Percentiles rank a stretch among this genome's conserved stretches.
Evolutionary conservation across 37 sponge, comb jelly and placozoan species (phyloP).

Genomic region (Beroe ovata): DNA sequence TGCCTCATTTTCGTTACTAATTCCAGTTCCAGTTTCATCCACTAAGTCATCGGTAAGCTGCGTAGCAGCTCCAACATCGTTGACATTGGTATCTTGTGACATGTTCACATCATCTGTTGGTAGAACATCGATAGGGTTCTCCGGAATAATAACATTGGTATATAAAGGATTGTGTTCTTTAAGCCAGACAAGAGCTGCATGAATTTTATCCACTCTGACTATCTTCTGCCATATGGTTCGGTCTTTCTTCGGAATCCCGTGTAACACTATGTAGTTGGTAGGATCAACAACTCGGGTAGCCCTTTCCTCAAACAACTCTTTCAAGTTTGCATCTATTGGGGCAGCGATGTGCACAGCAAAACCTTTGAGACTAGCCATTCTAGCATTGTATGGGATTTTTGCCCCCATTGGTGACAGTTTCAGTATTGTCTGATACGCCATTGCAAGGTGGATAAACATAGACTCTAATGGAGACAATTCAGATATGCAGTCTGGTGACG

Average conservation of each 20-base stretch:
- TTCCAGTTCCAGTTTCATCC: background rate
- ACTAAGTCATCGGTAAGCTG: background rate
- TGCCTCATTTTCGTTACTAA: background rate
- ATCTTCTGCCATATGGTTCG: background rate
- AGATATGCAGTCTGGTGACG: background rate
- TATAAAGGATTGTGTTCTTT: constrained; percentile 18
- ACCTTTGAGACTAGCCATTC: background rate
- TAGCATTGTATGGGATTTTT: background rate
- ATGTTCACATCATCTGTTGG: background rate
- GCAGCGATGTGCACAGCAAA: background rate
- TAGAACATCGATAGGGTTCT: constrained; percentile 1
- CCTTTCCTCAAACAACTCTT: background rate
- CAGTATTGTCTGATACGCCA: background rate
- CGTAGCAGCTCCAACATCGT: background rate
- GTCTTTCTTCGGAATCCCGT: background rate
- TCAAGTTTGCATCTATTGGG: background rate
- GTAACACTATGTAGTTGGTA: background rate
- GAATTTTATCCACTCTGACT: background rate
- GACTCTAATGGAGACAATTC: background rate
- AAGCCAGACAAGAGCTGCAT: background rate
- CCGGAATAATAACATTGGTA: background rate
- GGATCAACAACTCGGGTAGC: background rate
- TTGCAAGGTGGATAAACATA: constrained; percentile 1
- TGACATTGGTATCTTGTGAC: background rate
- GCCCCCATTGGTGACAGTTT: background rate